phyloP scores from a whole-genome alignment of 2,888 invertebrate genomes.

The Axea sp. region DNA sequence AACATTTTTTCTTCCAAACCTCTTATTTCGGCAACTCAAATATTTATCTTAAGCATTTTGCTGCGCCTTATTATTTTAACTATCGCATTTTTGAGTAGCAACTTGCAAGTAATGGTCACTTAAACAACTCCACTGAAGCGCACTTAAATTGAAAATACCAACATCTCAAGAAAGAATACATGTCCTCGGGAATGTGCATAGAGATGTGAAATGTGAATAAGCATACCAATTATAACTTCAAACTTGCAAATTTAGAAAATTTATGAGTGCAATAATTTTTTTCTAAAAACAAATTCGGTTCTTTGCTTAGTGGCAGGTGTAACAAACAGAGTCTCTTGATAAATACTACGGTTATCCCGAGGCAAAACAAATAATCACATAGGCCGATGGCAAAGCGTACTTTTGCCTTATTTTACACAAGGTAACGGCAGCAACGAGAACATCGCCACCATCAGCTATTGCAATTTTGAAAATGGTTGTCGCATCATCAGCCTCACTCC shows the following conservation, averaged over 20 bases:
- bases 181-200: constrained; percentile 24
- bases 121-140: constrained; percentile 15
- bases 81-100: constrained; percentile 20
- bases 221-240: constrained; percentile 44
- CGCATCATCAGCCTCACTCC: constrained; percentile 73
- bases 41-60: constrained; percentile 9
- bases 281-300: constrained; percentile 41
- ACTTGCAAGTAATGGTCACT: constrained; percentile 26
- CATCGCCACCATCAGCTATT: constrained; percentile 64
- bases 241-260: constrained; percentile 51
- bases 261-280: constrained; percentile 41
- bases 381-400: constrained; percentile 67
- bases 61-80: constrained; percentile 26
- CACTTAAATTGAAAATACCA: constrained; percentile 20
- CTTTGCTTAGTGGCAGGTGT: constrained; percentile 66
- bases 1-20: background rate
- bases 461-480: constrained; percentile 79
- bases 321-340: constrained; percentile 69
- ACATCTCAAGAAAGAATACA: constrained; percentile 6
- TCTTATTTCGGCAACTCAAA: constrained; percentile 1
- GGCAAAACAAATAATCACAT: constrained; percentile 78
- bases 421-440: constrained; percentile 60
- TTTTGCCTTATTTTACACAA: constrained; percentile 70
- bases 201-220: constrained; percentile 19
- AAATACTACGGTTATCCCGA: constrained; percentile 71